Conservation (phyloP, 2,113 vertebrate genomes). For the Burhinus bistriatus region DNA sequence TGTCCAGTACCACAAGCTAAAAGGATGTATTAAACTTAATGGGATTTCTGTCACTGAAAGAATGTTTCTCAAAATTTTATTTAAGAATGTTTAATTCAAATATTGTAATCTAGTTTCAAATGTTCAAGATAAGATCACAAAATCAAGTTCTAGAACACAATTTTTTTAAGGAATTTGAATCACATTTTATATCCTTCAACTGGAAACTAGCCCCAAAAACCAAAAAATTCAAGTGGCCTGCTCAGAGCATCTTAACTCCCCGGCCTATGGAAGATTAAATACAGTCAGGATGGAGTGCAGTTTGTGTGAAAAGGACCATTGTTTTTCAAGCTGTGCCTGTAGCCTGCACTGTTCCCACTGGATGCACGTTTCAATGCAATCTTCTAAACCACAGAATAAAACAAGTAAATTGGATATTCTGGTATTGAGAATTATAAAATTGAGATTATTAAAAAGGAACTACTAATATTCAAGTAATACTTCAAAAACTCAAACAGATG, state of each 20-base stretch:
- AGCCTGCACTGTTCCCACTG: not conserved
- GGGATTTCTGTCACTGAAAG: not conserved
- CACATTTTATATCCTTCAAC: not conserved
- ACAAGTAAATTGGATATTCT: not conserved
- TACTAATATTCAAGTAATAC: not conserved
- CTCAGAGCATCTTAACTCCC: not conserved
- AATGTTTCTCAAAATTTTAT: not conserved
- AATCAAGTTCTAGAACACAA: too few relatives aligned
- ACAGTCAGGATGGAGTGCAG: not conserved
- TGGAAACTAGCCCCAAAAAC: not conserved
- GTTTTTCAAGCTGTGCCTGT: not conserved
- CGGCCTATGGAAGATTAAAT: not conserved
- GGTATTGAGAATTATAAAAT: not conserved
- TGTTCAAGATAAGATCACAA: not conserved
- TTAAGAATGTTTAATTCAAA: not conserved
- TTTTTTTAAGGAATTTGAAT: too few relatives aligned
- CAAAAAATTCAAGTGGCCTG: not conserved
- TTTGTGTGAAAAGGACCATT: not conserved
- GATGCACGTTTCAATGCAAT: not conserved
- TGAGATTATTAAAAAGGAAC: not conserved
- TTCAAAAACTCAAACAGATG: not conserved
- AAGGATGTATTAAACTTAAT: not conserved
- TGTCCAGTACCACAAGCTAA: not conserved
- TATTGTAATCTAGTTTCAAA: not conserved
- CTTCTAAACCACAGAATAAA: not conserved